These are phyloP conservation scores for Thymelicus acteon DNA, from an alignment of 2,888 invertebrate species.

Conservation along the genomic window DNA sequence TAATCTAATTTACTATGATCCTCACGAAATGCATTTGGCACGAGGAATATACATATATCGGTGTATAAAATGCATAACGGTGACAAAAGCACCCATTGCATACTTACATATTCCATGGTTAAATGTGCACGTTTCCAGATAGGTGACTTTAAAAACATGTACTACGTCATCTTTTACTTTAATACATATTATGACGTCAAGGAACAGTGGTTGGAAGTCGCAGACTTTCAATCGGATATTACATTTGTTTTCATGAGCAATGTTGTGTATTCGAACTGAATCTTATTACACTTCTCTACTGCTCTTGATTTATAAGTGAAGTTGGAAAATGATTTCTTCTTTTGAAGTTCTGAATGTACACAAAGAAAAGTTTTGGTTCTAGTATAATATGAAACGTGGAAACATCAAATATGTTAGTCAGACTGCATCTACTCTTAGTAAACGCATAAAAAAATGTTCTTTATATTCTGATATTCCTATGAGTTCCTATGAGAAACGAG, in stretches of 20 bases:
- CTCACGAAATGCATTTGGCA: no score
- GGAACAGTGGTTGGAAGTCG: no score
- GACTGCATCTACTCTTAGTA: background rate
- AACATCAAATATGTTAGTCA: background rate
- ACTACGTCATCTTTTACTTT: background rate
- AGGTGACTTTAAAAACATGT: no score
- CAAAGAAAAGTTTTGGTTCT: background rate
- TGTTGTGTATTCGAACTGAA: slow-evolving; percentile 22
- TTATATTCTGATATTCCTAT: no score
- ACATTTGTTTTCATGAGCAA: slow-evolving; percentile 25
- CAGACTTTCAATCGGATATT: slow-evolving; percentile 14
- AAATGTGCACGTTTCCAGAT: no score
- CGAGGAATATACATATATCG: no score
- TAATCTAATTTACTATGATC: no score
- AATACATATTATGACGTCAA: background rate
- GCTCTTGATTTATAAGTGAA: background rate
- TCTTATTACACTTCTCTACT: slow-evolving; percentile 10
- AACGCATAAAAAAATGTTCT: no score
- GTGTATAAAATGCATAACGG: no score
- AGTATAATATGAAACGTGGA: background rate
- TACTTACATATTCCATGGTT: no score
- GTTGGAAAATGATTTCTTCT: background rate
- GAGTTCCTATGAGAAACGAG: no score
- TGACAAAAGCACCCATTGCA: no score
- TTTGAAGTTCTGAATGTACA: background rate